Base-by-base conservation (phyloP, 2,113 vertebrate genomes). In the Clarias magur region DNA sequence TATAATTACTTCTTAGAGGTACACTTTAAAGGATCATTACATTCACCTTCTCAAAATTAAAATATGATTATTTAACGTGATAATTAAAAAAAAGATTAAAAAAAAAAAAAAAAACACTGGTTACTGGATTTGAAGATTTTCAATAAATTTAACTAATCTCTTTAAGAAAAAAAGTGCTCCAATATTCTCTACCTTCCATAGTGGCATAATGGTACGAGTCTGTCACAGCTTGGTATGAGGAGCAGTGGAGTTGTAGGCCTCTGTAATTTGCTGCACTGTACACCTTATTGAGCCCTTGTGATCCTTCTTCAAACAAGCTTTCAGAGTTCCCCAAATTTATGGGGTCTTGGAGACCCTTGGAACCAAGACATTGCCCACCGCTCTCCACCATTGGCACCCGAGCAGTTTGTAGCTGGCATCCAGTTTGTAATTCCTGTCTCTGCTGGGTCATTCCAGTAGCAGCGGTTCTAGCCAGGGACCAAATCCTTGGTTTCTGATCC, bases 381-480 rank as follows among this genome's bases (percentile, higher is more conserved):
- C 92, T 86, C 86, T 88, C 88, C 42, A 87, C 84, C 56, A 81
- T 86, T 0, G 91, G 85, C 79, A 93, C 90, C 89, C 94, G 94
- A 90, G 80, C 68, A 34, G 88, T 90, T 88, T 95, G 93, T 82
- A 94, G 88, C 63, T 92, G 94, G 91, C 95, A 95, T 88, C 95
- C 93, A 75, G 94, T 95, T 91, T 94, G 93, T 86, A 93, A 87
- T 80, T 94, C 93, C 17, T 90, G 80, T 34, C 89, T 62, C 0
- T 93, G 91, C 60, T 95, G 90, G 6, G 93, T 83, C 30, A 94
- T 92, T 34, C 92, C 94, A 9, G 95, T 93, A 21, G 94, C 96
- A 0, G 97, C 98, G 0, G 97, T 99, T 70, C 95, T 96, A 19
- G 97, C 98, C 90, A 98, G 93, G 0, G 97, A 99, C 98, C 98